A percentile compares a stretch with the other conserved stretches of the same genome.
These are phyloP conservation scores for Ctenopoma kingsleyae DNA, from an alignment of 2,797 vertebrate genomes.

Conservation along the genomic window DNA sequence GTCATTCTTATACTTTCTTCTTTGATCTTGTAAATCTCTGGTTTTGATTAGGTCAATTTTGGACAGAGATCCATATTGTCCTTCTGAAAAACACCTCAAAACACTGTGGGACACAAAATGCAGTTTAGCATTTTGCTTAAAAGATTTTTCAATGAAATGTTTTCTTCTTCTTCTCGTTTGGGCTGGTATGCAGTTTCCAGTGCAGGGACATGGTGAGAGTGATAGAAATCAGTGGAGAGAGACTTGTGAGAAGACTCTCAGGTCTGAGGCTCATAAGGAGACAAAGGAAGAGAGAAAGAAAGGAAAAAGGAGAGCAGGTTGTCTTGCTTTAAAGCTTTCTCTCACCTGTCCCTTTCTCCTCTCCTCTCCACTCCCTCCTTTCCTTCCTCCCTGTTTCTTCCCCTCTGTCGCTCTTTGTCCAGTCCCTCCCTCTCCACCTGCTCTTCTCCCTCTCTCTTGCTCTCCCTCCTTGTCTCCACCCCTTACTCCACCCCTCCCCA, in stretches of 20 bases:
- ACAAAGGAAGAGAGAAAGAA: constrained; percentile 49
- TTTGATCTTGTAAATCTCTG: constrained; percentile 55
- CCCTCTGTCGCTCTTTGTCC: constrained; percentile 71
- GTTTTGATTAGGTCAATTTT: constrained; percentile 49
- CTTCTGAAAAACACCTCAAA: neutral
- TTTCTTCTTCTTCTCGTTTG: neutral
- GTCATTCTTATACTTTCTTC: constrained; percentile 41
- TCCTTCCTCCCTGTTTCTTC: constrained; percentile 61
- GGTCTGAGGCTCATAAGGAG: constrained; percentile 19
- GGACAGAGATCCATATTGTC: constrained; percentile 10
- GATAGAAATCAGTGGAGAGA: neutral
- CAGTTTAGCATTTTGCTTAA: neutral
- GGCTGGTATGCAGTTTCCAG: neutral
- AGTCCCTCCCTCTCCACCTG: constrained; percentile 80
- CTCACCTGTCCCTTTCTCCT: constrained; percentile 76
- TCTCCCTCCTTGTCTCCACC: constrained; percentile 68
- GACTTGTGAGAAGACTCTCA: constrained; percentile 10
- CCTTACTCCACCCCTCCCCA: constrained; percentile 75
- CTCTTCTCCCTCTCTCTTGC: constrained; percentile 70
- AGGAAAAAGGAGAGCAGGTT: constrained; percentile 40
- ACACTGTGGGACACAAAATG: neutral
- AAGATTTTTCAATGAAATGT: neutral
- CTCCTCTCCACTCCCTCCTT: constrained; percentile 39
- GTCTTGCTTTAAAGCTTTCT: constrained; percentile 80
- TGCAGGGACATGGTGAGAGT: neutral